Evolutionary conservation across 2,113 vertebrate species (phyloP), one percentile per base, ranked within the genome.

Genomic region (Hippolais icterina): DNA sequence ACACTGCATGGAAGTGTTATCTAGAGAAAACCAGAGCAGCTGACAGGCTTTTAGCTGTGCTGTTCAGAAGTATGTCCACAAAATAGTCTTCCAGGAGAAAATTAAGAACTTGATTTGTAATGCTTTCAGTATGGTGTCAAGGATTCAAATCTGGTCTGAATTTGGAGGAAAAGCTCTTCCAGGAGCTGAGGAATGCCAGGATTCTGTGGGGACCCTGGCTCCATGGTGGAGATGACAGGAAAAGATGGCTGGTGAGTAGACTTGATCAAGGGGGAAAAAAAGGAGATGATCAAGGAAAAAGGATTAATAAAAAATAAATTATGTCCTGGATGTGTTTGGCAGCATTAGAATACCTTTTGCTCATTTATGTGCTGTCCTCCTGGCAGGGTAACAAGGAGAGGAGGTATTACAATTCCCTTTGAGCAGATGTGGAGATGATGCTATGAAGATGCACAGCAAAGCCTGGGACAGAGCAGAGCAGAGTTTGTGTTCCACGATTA

Each of bases 101-200:
- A 93, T 90, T 12, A 77, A 77, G 79, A 77, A 70, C 59, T 92
- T 0, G 16, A 66, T 90, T 93, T 86, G 22, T 89, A 88, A 86
- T 86, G 59, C 33, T 92, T 90, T 93, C 4, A 3, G 27, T 77
- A 49, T 79, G 69, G 88, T 77, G 75, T 90, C 66, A 83, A 66
- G 64, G 70, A 91, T 90, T 93, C 46, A 71, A 72, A 90, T 90
- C 74, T 96, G 81, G 20, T 92, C 75, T 68, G 37, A 90, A 85
- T 90, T 89, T 94, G 79, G 63, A 92, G 49, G 50, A 33, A 56
- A 60, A 77, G 54, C 47, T 93, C 14, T 89, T 94, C 80, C 69
- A 56, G 81, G 57, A 93, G 81, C n/a, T 92, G 70, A 85, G 71
- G 61, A 87, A 66, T 64, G 72, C 56, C 49, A 75, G 56, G 49